A percentile compares a stretch with the other conserved stretches of the same genome.
Evolutionary conservation across 2,113 vertebrate species (phyloP).

Genomic region (Chrysochloris asiatica): DNA sequence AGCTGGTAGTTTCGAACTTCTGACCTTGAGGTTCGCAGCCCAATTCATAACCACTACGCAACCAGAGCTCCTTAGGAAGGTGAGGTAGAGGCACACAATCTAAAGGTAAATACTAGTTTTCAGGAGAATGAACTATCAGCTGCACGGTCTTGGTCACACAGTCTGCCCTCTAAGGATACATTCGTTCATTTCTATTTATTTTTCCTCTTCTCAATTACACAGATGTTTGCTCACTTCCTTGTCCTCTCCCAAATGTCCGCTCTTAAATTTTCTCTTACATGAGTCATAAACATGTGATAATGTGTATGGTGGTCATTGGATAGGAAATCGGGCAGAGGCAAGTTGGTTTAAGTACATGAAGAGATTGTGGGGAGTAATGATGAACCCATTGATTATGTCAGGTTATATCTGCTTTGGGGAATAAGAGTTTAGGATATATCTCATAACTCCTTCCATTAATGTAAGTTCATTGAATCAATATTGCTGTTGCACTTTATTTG

Average conservation of each 20-base stretch:
- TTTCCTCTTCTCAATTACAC: not conserved
- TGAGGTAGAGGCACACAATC: not conserved
- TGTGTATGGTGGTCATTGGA: rapidly evolving
- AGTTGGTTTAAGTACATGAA: rapidly evolving
- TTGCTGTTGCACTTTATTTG: not conserved
- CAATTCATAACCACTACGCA: too few relatives aligned
- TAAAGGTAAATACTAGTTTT: not conserved
- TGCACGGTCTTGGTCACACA: not conserved
- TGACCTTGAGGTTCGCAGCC: too few relatives aligned
- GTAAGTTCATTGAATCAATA: not conserved
- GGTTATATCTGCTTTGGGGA: not conserved
- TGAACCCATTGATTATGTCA: not conserved
- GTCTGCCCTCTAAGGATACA: not conserved
- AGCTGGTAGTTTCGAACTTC: too few relatives aligned
- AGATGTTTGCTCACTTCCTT: not conserved
- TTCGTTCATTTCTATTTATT: rapidly evolving
- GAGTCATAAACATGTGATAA: rapidly evolving
- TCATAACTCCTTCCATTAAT: not conserved
- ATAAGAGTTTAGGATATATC: not conserved
- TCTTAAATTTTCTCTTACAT: not conserved
- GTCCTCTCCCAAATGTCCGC: not conserved
- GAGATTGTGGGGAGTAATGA: not conserved
- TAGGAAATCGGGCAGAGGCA: too few relatives aligned
- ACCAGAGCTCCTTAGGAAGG: not conserved
- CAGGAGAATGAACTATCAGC: not conserved